Evolutionary conservation across 2,888 invertebrate species (phyloP), one percentile per base, ranked within the genome.

Genomic region (Agrilus mali): DNA sequence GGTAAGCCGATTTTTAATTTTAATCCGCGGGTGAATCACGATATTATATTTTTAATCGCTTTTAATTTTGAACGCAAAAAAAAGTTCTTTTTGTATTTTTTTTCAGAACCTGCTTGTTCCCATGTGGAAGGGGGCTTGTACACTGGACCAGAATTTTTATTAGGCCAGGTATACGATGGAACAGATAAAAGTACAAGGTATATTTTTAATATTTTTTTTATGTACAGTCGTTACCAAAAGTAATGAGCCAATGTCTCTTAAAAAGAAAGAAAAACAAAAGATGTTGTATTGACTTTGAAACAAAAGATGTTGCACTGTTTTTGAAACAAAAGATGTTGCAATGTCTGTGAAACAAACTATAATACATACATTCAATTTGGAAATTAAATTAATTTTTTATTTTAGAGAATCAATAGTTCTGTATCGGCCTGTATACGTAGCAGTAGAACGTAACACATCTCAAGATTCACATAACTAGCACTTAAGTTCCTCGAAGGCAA

Each of bases 81-180:
- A 47, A 7, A 38, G 17, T 17, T 37, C 27, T 38, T n/a, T 36
- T 41, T 38, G 42, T 31, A 42, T 46, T 47, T 60, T 65, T 4
- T 61, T n/a, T n/a, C n/a, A 85, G 84, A 82, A 58, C 75, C 75
- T 45, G 80, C 82, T 20, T 77, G 75, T 44, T 75, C 79, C 38
- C 78, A 80, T 53, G 82, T 83, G 1, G 85, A 85, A 63, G 85
- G 84, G 10, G 86, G 86, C 1, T 75, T 78, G 64, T 85, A 84
- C 66, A 76, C 82, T 38, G 82, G 82, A 15, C 82, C 83, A 0
- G 84, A 86, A 64, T 85, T 86, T 61, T 76, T 83, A 42, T 64
- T 85, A 40, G 84, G 84, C 2, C 82, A 85, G 64, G 86, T 86
- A 4, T 83, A 85, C 60, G 82, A 82, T 60, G 82, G 82, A 14